Base-by-base conservation (phyloP, 1,140 invertebrate genomes). In the Hestina assimilis region DNA sequence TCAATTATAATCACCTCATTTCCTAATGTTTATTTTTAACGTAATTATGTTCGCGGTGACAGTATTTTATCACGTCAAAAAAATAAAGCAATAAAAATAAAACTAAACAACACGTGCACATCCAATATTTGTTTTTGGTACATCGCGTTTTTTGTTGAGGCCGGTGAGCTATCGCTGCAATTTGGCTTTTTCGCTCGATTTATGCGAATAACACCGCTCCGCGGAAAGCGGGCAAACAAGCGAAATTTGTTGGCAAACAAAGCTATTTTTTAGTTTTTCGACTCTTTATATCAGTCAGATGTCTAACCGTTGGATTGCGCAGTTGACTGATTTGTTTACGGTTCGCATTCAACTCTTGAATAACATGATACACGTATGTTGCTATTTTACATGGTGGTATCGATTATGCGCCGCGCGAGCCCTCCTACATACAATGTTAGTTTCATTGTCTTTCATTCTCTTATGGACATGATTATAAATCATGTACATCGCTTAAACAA, bases 171-270 rank as follows among this genome's bases (percentile, higher is more conserved):
- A 82, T 83, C 64, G 69, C 70, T 70, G 83, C 79, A 86, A 83
- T 87, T 87, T 84, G 81, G 72, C 70, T 67, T 80, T 82, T 87
- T 77, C 72, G 68, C 73, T 76, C 66, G 77, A 87, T 87, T 87
- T 87, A 87, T 87, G 81, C 57, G 79, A 72, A 79, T 76, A 81
- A 81, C 79, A 75, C 66, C 61, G 69, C 46, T 54, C 59, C 74
- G 75, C 69, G 72, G 79, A 82, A 77, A 83, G 74, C 81, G 77
- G 55, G 65, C 74, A 81, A 83, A 86, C 84, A 80, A 75, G 78
- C 66, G 68, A 60, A 83, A 80, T 81, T 84, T 79, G 74, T 82
- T 79, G 67, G 70, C 68, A 66, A 69, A 79, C 69, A 76, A 60
- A 66, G 69, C 71, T 67, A 75, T 84, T 76, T 84, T 84, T 87